Evolutionary conservation across 2,888 invertebrate species (phyloP), one percentile per base, ranked within the genome.

Genomic region (Drosophila putrida): DNA sequence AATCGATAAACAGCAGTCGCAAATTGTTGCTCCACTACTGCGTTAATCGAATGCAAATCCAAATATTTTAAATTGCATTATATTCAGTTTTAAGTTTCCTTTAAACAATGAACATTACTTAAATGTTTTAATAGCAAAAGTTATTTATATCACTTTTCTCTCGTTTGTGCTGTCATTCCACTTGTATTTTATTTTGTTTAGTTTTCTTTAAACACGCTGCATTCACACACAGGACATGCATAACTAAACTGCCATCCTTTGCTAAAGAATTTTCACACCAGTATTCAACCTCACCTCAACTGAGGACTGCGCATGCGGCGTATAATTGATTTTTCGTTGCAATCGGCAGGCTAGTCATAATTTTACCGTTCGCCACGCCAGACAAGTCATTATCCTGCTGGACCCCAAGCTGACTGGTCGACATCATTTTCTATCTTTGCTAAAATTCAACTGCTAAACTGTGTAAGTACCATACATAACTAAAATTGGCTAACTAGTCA

Each of bases 251-350:
- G 49, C 27, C 50, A 35, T 66, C 66, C 75, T 43, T 49, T 79
- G 82, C 64, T 55, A 62, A 59, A 46, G 39, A 60, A 62, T 49
- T 51, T 65, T 38, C 38, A 68, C 33, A 50, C 57, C 59, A 51
- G 25, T 4, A 33, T 50, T 63, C 13, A 36, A 36, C 65, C 53
- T 69, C 70, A 73, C 82, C 71, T 75, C 73, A 54, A 54, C 41
- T 53, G 50, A 6, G 44, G 41, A 71, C 61, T 78, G 90, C 91
- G 91, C 91, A 91, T 84, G 91, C 82, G 82, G 78, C 69, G 71
- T 78, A 89, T 80, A 77, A 91, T 90, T 80, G 88, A 91, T 90
- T 90, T 90, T 80, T 59, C 43, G 25, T 41, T 58, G 28, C 49
- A 51, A 28, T 50, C 39, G 28, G n/a, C 31, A 35, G 35, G 13